phyloP scores from a whole-genome alignment of 2,888 invertebrate species.

The Allolobophora icterica region DNA sequence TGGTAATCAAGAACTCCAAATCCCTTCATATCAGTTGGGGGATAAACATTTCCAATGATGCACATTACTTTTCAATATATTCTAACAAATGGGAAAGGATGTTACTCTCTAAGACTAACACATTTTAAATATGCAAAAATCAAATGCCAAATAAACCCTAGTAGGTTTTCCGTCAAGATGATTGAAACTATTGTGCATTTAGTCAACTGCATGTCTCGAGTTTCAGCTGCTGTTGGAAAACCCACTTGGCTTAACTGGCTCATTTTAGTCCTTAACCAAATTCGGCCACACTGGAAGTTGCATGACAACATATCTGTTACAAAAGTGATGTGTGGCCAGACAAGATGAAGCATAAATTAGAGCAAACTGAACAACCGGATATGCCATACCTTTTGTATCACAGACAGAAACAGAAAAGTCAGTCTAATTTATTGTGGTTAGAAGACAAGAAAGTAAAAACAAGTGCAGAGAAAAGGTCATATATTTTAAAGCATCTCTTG shows the following conservation, averaged over 20 bases:
- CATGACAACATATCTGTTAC: neutral
- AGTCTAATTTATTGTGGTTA: neutral
- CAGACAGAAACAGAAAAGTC: neutral
- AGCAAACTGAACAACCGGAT: neutral
- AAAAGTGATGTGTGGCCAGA: neutral
- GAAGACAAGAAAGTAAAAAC: neutral
- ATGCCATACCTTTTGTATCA: neutral
- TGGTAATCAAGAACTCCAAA: neutral
- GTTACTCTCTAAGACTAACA: neutral
- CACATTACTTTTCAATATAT: neutral
- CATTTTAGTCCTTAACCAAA: neutral
- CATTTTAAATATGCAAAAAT: neutral
- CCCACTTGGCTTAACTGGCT: neutral
- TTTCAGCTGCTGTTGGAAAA: neutral
- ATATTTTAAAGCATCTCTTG: neutral
- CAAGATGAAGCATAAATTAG: neutral
- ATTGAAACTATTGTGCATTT: too few relatives aligned
- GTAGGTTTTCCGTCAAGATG: neutral
- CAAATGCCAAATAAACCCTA: neutral
- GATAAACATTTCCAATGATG: neutral
- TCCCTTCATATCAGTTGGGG: neutral
- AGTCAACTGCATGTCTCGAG: neutral
- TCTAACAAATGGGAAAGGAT: neutral
- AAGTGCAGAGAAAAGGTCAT: neutral
- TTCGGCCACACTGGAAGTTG: neutral